Conservation (phyloP, 53 echinoderm and acorn worm genomes). For the Patiria pectinifera region DNA sequence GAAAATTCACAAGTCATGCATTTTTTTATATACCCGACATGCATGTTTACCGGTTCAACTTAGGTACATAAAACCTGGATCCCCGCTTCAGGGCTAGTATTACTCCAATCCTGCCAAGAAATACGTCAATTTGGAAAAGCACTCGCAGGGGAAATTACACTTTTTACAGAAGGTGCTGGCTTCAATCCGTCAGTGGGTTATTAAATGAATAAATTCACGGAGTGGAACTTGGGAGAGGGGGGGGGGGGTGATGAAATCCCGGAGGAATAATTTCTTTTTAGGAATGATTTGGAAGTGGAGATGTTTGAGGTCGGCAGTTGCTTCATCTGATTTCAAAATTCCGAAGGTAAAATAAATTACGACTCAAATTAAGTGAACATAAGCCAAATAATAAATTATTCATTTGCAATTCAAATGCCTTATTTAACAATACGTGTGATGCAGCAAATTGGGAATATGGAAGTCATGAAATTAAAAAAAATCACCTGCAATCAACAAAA, state of each 20-base stretch:
- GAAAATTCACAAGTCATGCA: background rate
- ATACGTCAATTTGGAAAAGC: constrained; percentile 11
- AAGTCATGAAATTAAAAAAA: too few species aligned
- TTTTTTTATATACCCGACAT: background rate
- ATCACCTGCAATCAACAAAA: too few species aligned
- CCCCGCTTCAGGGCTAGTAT: constrained; percentile 25
- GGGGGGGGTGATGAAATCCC: background rate
- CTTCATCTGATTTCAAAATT: background rate
- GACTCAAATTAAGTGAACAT: background rate
- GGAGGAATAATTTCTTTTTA: constrained; percentile 8
- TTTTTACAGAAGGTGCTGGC: constrained; percentile 26
- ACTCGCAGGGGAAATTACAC: constrained; percentile 55
- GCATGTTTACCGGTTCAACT: background rate
- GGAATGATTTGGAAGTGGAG: constrained; percentile 8
- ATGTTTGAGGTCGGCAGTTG: background rate
- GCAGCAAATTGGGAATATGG: too few species aligned
- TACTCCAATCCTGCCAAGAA: background rate
- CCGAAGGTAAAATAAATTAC: background rate
- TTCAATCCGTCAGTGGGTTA: constrained; percentile 21
- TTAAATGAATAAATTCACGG: constrained; percentile 16
- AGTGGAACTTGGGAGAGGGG: background rate
- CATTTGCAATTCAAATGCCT: background rate
- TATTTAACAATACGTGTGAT: background rate
- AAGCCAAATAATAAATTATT: background rate
- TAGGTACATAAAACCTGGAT: background rate